Conservation (phyloP, 2,797 vertebrate genomes). For the Allobates femoralis region DNA sequence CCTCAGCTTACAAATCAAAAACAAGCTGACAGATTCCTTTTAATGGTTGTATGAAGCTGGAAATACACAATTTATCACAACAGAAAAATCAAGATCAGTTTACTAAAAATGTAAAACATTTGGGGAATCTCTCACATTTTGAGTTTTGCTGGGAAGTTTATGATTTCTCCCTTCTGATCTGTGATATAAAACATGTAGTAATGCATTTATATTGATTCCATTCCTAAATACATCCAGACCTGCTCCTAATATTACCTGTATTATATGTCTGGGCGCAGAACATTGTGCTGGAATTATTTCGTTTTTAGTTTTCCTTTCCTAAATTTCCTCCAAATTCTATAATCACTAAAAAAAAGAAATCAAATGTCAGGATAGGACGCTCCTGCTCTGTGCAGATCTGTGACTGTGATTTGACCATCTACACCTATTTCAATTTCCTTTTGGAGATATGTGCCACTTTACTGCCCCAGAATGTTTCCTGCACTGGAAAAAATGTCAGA, state of each 20-base stretch:
- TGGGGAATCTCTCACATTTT: background rate
- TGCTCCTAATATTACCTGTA: background rate
- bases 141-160: background rate
- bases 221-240: background rate
- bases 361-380: background rate
- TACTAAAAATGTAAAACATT: background rate
- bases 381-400: conserved; percentile 33
- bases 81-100: background rate
- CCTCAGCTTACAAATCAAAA: no score
- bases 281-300: background rate
- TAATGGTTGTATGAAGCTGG: no score
- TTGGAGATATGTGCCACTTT: conserved; percentile 35
- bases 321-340: background rate
- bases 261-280: background rate
- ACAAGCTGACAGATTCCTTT: no score
- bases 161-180: background rate
- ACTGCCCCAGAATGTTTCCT: conserved; percentile 47
- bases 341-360: conserved; percentile 23
- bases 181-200: background rate
- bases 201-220: background rate
- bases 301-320: background rate
- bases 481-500: conserved; percentile 49
- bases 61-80: background rate
- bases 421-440: conserved; percentile 60
- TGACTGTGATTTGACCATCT: conserved; percentile 47